Percentiles rank a stretch among this genome's conserved stretches.
Conservation (phyloP, 2,113 vertebrate species). For the Carettochelys insculpta region DNA sequence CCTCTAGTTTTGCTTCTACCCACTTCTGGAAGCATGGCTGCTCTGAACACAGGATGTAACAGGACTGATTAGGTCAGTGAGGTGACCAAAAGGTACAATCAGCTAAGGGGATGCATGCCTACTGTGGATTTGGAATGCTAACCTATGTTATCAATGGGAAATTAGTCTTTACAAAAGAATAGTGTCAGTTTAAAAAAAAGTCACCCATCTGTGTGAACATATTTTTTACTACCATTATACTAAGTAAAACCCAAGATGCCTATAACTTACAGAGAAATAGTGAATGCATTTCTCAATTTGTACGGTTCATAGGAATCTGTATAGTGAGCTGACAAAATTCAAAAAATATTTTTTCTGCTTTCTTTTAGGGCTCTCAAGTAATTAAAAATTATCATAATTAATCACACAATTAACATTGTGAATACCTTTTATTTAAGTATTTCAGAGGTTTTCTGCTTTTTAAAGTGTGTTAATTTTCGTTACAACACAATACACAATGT, state of each 20-base stretch:
- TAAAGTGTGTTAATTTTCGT: no score
- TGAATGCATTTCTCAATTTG: not conserved
- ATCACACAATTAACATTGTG: no score
- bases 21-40: not conserved
- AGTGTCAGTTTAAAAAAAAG: not conserved
- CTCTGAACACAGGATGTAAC: not conserved
- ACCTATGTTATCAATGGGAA: not conserved
- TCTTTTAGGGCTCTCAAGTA: no score
- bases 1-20: not conserved
- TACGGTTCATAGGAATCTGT: not conserved
- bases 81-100: accelerated
- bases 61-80: not conserved
- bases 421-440: no score
- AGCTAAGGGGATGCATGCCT: slow-evolving; percentile 17
- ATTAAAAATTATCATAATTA: no score
- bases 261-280: not conserved
- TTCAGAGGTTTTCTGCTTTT: no score
- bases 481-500: no score
- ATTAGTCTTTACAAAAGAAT: not conserved
- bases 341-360: not conserved
- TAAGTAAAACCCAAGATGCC: not conserved
- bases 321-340: not conserved
- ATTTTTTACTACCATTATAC: not conserved
- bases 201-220: not conserved
- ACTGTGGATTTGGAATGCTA: slow-evolving; percentile 20